Evolutionary conservation across 2,888 invertebrate genomes (phyloP), one percentile per base, ranked within the genome.

Genomic region (Xestia ashworthii): DNA sequence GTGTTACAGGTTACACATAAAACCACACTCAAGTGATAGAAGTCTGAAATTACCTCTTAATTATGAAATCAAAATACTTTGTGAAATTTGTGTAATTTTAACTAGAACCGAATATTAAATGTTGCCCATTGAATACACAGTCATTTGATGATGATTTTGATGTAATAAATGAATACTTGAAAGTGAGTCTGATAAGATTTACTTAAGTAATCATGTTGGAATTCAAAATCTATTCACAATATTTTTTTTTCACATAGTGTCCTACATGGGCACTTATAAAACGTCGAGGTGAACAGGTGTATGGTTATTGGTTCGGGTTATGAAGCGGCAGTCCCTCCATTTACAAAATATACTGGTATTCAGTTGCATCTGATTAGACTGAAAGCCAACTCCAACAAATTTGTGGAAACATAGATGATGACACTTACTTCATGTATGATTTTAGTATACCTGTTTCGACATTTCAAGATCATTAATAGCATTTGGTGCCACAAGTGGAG

Each of bases 401-500:
- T 76, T 55, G 2, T 16, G 44, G 11, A 3, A 32, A 41, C 0
- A 11, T 38, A 38, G n/a, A 32, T 44, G 8, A 50, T 78, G 5
- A 76, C n/a, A 14, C 22, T 60, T 6, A 25, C 19, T 44, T 66
- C 22, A 58, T 78, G 16, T 78, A 53, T 60, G 22, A 67, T 97
- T 97, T 81, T 95, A 98, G 98, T 98, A 98, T 89, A 98, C 98
- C 67, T 98, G 98, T 92, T 98, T 98, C 88, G 97, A 98, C 94
- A 97, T 98, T 19, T 98, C 98, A 4, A 96, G 97, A 84, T 98
- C 97, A 83, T 97, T 98, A 86, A 97, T 98, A 84, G 97, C 98
- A 72, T 98, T 98, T 92, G 98, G 98, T 46, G 98, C 98, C 3
- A 98, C 98, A 0, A 98, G 98, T 89, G 98, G 98, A 75, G 98